A percentile compares a stretch with the other conserved stretches of the same genome.
Evolutionary conservation across 2,888 invertebrate genomes (phyloP).

Genomic region (Trisateles emortualis): DNA sequence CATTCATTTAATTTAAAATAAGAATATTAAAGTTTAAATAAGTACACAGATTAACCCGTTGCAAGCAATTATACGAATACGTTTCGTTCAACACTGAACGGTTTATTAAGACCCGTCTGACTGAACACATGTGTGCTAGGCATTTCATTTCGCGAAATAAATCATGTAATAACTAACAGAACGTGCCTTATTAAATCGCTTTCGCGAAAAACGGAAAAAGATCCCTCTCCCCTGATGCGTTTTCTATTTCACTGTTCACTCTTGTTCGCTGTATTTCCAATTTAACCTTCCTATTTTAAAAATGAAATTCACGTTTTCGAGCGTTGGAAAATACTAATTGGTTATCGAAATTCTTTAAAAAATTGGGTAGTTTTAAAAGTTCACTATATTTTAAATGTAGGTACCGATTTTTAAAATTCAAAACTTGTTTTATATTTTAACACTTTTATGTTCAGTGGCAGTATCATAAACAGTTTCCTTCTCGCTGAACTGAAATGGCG

Average conservation of each 20-base stretch:
- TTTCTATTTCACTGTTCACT: conserved; percentile 43
- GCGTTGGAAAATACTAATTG: conserved; percentile 18
- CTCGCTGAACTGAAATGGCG: conserved; percentile 9
- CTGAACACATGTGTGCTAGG: conserved; percentile 60
- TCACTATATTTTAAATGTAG: conserved; percentile 7
- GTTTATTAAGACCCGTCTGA: conserved; percentile 67
- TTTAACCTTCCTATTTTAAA: conserved; percentile 39
- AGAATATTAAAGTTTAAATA: conserved; percentile 36
- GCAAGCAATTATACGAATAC: conserved; percentile 50
- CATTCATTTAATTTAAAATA: conserved; percentile 40
- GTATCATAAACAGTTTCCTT: conserved; percentile 16
- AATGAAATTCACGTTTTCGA: conserved; percentile 31
- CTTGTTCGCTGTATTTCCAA: conserved; percentile 36
- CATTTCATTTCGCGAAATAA: conserved; percentile 69
- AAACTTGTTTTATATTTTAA: conserved; percentile 7
- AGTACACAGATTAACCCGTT: conserved; percentile 50
- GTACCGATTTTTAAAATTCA: conserved; percentile 4
- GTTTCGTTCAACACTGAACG: conserved; percentile 57
- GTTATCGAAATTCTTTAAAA: conserved; percentile 11
- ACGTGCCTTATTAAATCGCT: conserved; percentile 71
- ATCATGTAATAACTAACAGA: conserved; percentile 68
- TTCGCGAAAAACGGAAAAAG: conserved; percentile 53
- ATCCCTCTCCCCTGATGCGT: conserved; percentile 44
- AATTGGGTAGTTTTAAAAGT: conserved; percentile 10
- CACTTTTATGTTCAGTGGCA: not conserved